Evolutionary conservation across 1,140 invertebrate species (phyloP), one percentile per base, ranked within the genome.

Genomic region (Drosophila ambigua): DNA sequence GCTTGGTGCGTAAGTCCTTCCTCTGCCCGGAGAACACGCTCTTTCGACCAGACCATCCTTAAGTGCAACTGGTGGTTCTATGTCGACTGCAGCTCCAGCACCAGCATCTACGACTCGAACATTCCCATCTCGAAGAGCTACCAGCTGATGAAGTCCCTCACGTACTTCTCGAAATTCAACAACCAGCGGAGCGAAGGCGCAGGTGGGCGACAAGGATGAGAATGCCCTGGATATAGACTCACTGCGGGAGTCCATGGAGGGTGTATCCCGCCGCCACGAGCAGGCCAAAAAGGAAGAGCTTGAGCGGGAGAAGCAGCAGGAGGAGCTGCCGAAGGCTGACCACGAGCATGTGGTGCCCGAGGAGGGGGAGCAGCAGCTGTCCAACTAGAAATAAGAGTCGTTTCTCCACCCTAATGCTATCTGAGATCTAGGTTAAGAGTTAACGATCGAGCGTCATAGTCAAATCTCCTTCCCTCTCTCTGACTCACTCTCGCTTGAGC

Each of bases 11-110:
- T 94, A 97, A 97, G 79, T 97, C 96, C 41, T 98, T 97, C 91
- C 92, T 97, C 11, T 98, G 97, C 88, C 97, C 97, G 0, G 96
- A 97, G 91, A 97, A 96, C 15, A 98, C 97, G 0, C 93, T 97
- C 13, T 98, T 98, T 97, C 90, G 97, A 98, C 89, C 96, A 97
- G 90, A 96, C 96, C 4, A 97, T 98, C 54, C 93, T 98, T 0
- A 97, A 97, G 88, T 98, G 97, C 92, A 97, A 98, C 89, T 97
- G 96, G 96, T 97, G 96, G 96, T 97, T 97, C 92, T 97, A 97
- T 92, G 96, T 97, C 0, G 96, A 97, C 82, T 98, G 97, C 91
- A 96, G 96, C 92, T 94, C 94, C 35, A 96, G 96, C 1, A 95
- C 94, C 72, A 94, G 93, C 53, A 92, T 97, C 39, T 97, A 97